Conservation (phyloP, 2,888 invertebrate genomes). For the Gastrophysa polygoni region DNA sequence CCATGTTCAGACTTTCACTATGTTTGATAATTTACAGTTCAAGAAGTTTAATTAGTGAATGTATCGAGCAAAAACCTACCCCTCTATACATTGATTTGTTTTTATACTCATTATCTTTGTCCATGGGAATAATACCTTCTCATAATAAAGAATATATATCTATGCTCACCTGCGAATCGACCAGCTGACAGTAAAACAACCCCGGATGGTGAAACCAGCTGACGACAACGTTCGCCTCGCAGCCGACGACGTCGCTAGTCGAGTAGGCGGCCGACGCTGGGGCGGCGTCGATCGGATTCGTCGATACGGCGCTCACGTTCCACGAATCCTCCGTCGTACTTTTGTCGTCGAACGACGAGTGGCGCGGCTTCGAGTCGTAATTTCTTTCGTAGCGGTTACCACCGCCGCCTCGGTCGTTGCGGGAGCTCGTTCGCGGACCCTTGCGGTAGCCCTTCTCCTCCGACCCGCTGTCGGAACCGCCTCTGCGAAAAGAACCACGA, state of each 20-base stretch:
- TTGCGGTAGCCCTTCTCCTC: slow-evolving; percentile 49
- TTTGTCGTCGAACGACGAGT: slow-evolving; percentile 15
- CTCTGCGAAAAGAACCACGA: slow-evolving; percentile 38
- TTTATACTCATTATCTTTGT: too few relatives aligned
- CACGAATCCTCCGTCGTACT: slow-evolving; percentile 37
- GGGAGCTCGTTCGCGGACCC: slow-evolving; percentile 42
- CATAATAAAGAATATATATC: too few relatives aligned
- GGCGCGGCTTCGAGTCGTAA: slow-evolving; percentile 25
- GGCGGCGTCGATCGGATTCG: slow-evolving; percentile 43
- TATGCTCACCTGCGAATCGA: slow-evolving; percentile 43
- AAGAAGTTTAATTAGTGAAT: too few relatives aligned
- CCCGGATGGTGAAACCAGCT: slow-evolving; percentile 80
- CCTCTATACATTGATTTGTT: too few relatives aligned
- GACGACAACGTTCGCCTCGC: slow-evolving; percentile 64
- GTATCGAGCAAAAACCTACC: too few relatives aligned
- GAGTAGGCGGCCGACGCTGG: slow-evolving; percentile 42
- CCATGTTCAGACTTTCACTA: too few relatives aligned
- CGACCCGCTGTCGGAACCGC: slow-evolving; percentile 50
- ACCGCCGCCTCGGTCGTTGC: slow-evolving; percentile 39
- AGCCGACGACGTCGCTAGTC: slow-evolving; percentile 55
- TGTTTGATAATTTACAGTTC: too few relatives aligned
- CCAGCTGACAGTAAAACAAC: slow-evolving; percentile 65
- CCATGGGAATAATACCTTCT: too few relatives aligned
- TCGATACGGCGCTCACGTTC: slow-evolving; percentile 41
- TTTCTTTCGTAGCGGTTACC: slow-evolving; percentile 17